These are phyloP conservation scores for Onychorhynchus coronatus DNA, from an alignment of 2,113 vertebrate genomes.

Conservation along the genomic window DNA sequence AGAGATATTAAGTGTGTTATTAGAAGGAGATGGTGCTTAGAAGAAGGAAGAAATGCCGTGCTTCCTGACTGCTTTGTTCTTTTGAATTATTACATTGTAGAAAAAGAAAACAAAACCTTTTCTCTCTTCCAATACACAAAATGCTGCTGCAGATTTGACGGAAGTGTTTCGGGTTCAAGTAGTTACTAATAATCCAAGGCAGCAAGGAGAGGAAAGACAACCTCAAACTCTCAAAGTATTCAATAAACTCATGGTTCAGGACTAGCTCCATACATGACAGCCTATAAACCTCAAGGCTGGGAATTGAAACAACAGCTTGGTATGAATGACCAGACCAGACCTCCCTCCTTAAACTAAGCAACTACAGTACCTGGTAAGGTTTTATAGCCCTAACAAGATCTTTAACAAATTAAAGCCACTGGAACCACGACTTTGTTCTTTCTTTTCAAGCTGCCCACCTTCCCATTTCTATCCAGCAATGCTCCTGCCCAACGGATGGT, in stretches of 20 bases:
- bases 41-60: not conserved
- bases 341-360: conserved; percentile 21
- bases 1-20: conserved; percentile 47
- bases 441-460: conserved; percentile 9
- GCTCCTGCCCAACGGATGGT: not conserved
- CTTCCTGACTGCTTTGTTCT: conserved; percentile 28
- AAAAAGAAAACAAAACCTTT: not conserved
- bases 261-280: not conserved
- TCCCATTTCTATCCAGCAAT: not conserved
- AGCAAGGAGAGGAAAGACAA: not conserved
- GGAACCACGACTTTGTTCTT: conserved; percentile 11
- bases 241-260: conserved; percentile 2
- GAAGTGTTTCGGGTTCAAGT: not conserved
- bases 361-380: conserved; percentile 23
- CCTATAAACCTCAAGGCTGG: conserved; percentile 14
- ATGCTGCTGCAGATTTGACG: not conserved
- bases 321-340: conserved; percentile 26
- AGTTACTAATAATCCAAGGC: not conserved
- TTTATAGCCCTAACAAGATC: conserved; percentile 2
- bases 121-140: not conserved
- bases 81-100: not conserved
- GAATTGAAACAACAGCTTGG: not conserved
- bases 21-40: conserved; percentile 27
- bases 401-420: conserved; percentile 56
- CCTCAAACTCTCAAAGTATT: not conserved